phyloP scores from a whole-genome alignment of 2,113 vertebrate genomes.

The Patagioenas fasciata region DNA sequence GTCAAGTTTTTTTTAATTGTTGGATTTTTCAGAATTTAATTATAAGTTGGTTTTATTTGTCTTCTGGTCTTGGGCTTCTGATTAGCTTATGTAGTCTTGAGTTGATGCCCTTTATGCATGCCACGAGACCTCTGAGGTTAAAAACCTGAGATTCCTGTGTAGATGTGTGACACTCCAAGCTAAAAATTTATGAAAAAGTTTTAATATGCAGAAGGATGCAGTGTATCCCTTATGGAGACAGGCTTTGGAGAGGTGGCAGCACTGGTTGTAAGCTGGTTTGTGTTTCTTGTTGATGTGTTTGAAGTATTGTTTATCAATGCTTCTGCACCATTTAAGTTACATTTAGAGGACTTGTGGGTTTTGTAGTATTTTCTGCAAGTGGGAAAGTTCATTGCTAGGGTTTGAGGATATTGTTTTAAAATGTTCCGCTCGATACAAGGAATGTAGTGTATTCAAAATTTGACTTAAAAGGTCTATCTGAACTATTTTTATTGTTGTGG shows the following conservation, averaged over 20 bases:
- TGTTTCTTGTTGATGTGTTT: neutral
- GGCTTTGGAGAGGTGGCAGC: neutral
- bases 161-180: neutral
- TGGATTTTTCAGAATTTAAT: neutral
- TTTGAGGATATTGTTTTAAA: neutral
- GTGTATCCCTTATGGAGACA: accelerated
- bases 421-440: neutral
- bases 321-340: neutral
- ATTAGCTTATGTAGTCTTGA: neutral
- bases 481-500: neutral
- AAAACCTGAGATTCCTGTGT: neutral
- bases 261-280: neutral
- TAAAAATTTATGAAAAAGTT: neutral
- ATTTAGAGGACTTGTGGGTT: neutral
- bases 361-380: neutral
- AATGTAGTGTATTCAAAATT: neutral
- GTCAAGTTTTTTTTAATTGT: neutral
- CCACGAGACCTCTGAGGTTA: neutral
- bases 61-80: neutral
- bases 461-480: neutral
- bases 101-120: neutral
- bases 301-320: neutral
- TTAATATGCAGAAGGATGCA: neutral
- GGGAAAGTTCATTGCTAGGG: neutral
- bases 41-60: neutral